These are phyloP conservation scores for Aptenodytes forsteri DNA, from an alignment of 2,113 vertebrate genomes.

Conservation along the genomic window DNA sequence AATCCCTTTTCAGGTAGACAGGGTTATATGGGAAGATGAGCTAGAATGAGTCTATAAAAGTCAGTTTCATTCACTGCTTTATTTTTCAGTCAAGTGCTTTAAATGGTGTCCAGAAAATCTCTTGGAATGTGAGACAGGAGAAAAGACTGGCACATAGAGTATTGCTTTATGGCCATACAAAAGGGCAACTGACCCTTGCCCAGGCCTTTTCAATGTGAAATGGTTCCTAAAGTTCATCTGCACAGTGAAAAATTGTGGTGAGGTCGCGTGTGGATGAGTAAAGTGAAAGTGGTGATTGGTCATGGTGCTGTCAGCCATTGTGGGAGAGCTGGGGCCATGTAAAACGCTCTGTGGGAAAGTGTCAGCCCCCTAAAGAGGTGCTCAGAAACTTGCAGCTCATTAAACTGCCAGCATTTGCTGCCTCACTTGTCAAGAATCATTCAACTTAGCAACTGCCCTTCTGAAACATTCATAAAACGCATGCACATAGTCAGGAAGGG, in stretches of 20 bases:
- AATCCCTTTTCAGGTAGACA: constrained; percentile 90
- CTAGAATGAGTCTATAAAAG: constrained; percentile 99
- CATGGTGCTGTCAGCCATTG: constrained; percentile 88
- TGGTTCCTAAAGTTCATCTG: constrained; percentile 89
- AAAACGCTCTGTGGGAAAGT: constrained; percentile 87
- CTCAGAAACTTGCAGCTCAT: constrained; percentile 81
- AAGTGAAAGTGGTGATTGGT: constrained; percentile 93
- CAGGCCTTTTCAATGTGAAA: constrained; percentile 80
- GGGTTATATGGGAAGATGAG: constrained; percentile 96
- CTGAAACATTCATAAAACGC: constrained; percentile 73
- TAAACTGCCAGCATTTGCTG: constrained; percentile 85
- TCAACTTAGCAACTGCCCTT: constrained; percentile 71
- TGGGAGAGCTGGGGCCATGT: constrained; percentile 74
- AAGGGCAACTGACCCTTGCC: constrained; percentile 83
- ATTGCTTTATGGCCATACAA: constrained; percentile 81
- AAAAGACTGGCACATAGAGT: constrained; percentile 84
- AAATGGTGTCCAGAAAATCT: constrained; percentile 82
- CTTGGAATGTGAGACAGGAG: constrained; percentile 88
- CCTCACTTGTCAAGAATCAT: constrained; percentile 83
- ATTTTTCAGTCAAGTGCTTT: constrained; percentile 90
- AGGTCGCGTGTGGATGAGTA: constrained; percentile 97
- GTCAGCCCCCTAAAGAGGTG: constrained; percentile 82
- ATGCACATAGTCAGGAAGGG: not conserved
- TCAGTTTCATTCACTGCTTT: constrained; percentile 95
- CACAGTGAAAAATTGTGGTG: constrained; percentile 93